Evolutionary conservation across 1,140 invertebrate genomes (phyloP).

Genomic region (Nephotettix cincticeps): DNA sequence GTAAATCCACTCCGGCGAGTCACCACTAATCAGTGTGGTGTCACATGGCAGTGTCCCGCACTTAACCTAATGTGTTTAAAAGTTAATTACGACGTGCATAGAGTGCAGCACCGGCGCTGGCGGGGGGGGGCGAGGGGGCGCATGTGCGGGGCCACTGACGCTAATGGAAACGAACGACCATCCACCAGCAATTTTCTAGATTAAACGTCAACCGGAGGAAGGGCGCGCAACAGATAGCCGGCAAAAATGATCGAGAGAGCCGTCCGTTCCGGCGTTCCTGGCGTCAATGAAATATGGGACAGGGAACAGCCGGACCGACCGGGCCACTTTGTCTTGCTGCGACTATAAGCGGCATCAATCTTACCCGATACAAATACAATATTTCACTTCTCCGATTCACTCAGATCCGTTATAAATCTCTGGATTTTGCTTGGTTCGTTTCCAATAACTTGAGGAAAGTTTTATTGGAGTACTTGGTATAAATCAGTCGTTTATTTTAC

Average conservation of each 20-base stretch:
- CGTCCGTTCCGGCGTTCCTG: conserved; percentile 14
- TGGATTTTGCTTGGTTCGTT: no score
- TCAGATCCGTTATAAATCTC: not conserved
- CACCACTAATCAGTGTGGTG: not conserved
- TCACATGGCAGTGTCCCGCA: not conserved
- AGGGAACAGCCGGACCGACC: conserved; percentile 13
- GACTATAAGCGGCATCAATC: conserved; percentile 9
- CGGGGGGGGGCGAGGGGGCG: no score
- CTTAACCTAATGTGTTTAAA: conserved; percentile 10
- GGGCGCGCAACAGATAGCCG: conserved; percentile 7
- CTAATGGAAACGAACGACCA: conserved; percentile 35
- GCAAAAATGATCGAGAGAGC: conserved; percentile 22
- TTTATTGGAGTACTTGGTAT: no score
- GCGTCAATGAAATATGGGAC: conserved; percentile 18
- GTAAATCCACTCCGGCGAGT: not conserved
- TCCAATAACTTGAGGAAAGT: no score
- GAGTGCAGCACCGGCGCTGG: not conserved
- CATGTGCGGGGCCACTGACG: conserved; percentile 22
- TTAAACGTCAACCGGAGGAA: conserved; percentile 34
- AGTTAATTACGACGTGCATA: conserved; percentile 19
- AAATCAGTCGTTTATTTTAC: no score
- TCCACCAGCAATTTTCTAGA: conserved; percentile 32
- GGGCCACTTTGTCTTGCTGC: conserved; percentile 3
- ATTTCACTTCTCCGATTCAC: not conserved
- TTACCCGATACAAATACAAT: not conserved